These are phyloP conservation scores for Orestias chungarensis DNA, from an alignment of 2,797 vertebrate genomes.

Conservation along the genomic window DNA sequence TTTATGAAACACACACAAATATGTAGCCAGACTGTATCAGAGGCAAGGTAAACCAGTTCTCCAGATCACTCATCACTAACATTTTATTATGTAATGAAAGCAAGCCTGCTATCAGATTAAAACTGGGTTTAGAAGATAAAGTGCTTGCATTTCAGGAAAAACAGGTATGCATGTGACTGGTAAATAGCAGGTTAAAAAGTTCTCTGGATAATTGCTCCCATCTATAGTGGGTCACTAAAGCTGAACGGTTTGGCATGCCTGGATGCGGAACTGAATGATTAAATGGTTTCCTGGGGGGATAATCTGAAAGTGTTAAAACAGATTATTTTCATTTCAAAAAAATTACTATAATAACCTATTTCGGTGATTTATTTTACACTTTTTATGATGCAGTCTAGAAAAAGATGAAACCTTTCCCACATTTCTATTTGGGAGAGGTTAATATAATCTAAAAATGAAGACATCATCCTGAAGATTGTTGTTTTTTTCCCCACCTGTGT, in stretches of 20 bases:
- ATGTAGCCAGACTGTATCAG: constrained; percentile 2
- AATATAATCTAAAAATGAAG: too few relatives aligned
- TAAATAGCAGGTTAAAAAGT: constrained; percentile 27
- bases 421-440: too few relatives aligned
- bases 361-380: too few relatives aligned
- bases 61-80: constrained; percentile 27
- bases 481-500: too few relatives aligned
- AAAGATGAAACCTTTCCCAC: too few relatives aligned
- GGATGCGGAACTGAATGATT: constrained; percentile 28
- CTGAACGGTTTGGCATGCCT: constrained; percentile 19
- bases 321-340: background rate
- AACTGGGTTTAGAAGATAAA: constrained; percentile 34
- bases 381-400: too few relatives aligned
- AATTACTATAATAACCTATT: too few relatives aligned
- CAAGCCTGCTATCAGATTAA: constrained; percentile 43
- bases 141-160: constrained; percentile 7
- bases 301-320: background rate
- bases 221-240: constrained; percentile 10
- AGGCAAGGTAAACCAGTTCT: constrained; percentile 28
- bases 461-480: too few relatives aligned
- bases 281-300: constrained; percentile 25
- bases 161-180: constrained; percentile 19
- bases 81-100: constrained; percentile 55
- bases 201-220: constrained; percentile 28
- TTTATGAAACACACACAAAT: too few relatives aligned